Evolutionary conservation across 2,888 invertebrate genomes (phyloP).

Genomic region (Drosophila buzzatii): DNA sequence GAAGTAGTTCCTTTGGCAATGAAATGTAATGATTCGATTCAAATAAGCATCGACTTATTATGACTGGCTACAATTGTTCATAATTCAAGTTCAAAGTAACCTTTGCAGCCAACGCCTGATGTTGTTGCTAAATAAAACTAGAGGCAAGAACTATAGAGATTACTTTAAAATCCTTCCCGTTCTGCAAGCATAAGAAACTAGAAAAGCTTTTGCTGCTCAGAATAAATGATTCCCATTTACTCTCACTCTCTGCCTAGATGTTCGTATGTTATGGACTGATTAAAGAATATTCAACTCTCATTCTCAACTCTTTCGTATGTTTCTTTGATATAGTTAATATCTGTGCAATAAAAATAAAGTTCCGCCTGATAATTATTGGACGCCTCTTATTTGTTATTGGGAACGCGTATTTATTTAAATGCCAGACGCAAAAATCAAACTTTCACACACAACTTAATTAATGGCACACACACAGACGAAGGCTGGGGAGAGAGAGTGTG

Average conservation of each 20-base stretch:
- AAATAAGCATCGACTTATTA: too few species aligned
- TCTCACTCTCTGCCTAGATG: neutral
- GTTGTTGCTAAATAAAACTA: too few species aligned
- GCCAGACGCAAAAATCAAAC: constrained; percentile 38
- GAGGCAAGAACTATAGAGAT: too few species aligned
- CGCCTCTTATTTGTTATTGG: neutral
- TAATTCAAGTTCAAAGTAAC: too few species aligned
- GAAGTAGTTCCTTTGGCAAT: too few species aligned
- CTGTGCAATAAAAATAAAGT: neutral
- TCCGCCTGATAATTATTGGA: neutral
- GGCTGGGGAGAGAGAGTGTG: neutral
- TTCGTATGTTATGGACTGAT: neutral
- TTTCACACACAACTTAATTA: constrained; percentile 14
- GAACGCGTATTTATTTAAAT: constrained; percentile 12
- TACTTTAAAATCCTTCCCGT: too few species aligned
- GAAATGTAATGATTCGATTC: too few species aligned
- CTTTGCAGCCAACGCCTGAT: too few species aligned
- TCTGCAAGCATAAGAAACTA: neutral
- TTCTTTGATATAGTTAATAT: neutral
- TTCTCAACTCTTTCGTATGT: neutral
- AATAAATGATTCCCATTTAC: neutral
- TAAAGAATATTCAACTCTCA: neutral
- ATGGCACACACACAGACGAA: neutral
- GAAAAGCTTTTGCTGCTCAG: neutral
- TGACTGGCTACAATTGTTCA: too few species aligned